Percentiles rank a stretch among this genome's conserved stretches.
Conservation (phyloP, 1,140 invertebrate species). For the Saccostrea cuccullata region DNA sequence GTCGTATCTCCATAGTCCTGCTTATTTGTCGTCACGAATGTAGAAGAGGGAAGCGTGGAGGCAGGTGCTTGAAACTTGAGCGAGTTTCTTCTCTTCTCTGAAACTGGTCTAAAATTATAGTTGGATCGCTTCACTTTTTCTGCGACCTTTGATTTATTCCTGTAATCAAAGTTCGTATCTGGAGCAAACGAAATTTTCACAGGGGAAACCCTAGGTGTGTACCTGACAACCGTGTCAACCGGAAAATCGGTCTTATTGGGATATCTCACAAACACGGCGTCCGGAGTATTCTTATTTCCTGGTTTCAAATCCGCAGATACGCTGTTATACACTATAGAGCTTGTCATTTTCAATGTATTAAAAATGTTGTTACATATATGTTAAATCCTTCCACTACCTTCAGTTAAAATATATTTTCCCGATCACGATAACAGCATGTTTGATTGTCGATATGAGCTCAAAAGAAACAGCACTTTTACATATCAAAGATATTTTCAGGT, state of each 20-base stretch:
- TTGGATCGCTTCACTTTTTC: constrained; percentile 25
- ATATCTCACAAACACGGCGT: not conserved
- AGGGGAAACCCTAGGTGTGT: not conserved
- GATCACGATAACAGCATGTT: constrained; percentile 1
- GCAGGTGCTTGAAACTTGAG: constrained; percentile 23
- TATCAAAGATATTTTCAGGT: constrained; percentile 19
- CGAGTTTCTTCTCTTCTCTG: constrained; percentile 14
- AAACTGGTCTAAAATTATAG: constrained; percentile 9
- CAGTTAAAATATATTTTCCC: not conserved
- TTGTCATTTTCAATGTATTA: not conserved
- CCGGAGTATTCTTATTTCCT: not conserved
- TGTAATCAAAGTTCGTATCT: constrained; percentile 24
- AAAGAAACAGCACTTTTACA: constrained; percentile 7
- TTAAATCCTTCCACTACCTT: not conserved
- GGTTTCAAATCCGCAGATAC: not conserved
- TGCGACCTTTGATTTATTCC: constrained; percentile 8
- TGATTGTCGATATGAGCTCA: not conserved
- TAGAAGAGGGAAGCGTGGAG: not conserved
- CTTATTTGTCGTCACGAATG: not conserved
- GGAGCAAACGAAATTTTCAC: constrained; percentile 18
- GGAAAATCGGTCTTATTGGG: constrained; percentile 12
- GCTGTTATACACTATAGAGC: not conserved
- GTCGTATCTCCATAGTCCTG: constrained; percentile 6
- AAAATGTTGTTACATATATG: not conserved
- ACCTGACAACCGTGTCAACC: not conserved